A percentile compares a stretch with the other conserved stretches of the same genome.
Conservation (phyloP, 2,888 invertebrate species). For the Enchytraeus crypticus region DNA sequence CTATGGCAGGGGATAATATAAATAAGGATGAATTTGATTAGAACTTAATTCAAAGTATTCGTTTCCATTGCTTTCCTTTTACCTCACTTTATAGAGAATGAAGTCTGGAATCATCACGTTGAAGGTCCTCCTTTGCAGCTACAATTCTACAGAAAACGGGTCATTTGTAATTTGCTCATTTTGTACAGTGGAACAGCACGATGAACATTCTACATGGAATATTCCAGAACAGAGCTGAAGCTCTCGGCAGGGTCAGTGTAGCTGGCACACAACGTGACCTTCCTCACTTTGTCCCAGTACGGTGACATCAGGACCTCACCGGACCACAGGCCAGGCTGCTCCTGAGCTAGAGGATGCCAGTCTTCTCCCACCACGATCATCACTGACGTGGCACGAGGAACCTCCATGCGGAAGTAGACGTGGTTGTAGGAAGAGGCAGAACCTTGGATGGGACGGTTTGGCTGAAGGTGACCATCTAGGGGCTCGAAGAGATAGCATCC, state of each 20-base stretch:
- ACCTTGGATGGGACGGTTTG: constrained; percentile 25
- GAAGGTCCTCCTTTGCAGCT: too few species aligned
- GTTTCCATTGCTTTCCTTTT: too few species aligned
- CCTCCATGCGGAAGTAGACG: constrained; percentile 32
- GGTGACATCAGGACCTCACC: constrained; percentile 37
- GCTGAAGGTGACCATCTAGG: constrained; percentile 26
- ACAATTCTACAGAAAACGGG: too few species aligned
- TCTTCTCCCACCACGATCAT: constrained; percentile 46
- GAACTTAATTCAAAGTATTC: too few species aligned
- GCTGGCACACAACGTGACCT: constrained; percentile 45
- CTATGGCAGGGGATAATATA: too few species aligned
- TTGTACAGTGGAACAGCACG: too few species aligned
- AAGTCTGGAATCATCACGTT: too few species aligned
- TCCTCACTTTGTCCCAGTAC: constrained; percentile 35
- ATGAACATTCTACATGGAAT: constrained; percentile 27
- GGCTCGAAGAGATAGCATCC: constrained; percentile 47
- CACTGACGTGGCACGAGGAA: constrained; percentile 44
- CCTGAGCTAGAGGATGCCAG: constrained; percentile 43
- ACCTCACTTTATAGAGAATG: too few species aligned
- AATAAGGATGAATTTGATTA: too few species aligned
- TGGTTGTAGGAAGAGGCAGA: constrained; percentile 20
- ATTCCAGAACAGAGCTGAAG: constrained; percentile 47
- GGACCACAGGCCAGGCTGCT: constrained; percentile 34
- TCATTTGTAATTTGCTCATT: too few species aligned
- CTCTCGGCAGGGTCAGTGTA: constrained; percentile 43